phyloP scores from a whole-genome alignment of 2,888 invertebrate genomes.

The Bugula neritina region DNA sequence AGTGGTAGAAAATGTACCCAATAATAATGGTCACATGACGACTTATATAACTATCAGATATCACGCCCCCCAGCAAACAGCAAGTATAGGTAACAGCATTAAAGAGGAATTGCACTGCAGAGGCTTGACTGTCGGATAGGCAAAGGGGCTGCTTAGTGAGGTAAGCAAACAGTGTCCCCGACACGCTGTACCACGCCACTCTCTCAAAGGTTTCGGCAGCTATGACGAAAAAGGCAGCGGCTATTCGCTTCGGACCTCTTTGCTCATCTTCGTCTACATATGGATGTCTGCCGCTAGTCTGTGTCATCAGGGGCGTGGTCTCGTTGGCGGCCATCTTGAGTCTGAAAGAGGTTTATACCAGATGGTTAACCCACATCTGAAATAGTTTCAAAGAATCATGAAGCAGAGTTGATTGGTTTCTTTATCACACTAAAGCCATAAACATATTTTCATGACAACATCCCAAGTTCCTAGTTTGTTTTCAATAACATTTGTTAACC shows the following conservation, averaged over 20 bases:
- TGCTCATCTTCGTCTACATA: background rate
- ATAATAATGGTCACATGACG: background rate
- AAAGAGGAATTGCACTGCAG: background rate
- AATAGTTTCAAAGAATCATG: no score
- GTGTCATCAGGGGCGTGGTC: background rate
- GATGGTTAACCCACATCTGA: no score
- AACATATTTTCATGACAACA: no score
- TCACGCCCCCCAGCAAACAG: background rate
- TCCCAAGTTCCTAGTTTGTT: no score
- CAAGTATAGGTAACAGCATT: background rate
- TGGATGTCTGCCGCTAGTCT: background rate
- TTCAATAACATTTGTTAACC: no score
- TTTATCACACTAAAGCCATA: no score
- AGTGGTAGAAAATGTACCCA: background rate
- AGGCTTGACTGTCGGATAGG: background rate
- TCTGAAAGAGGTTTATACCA: no score
- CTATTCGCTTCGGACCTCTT: background rate
- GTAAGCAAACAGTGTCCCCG: background rate
- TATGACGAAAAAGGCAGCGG: background rate
- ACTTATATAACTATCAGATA: background rate
- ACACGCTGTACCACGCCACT: slow-evolving; percentile 14
- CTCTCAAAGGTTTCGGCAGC: slow-evolving; percentile 17
- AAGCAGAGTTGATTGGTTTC: no score
- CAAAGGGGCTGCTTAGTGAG: slow-evolving; percentile 23
- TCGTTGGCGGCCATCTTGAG: background rate